Percentiles rank a stretch among this genome's conserved stretches.
Evolutionary conservation across 2,797 vertebrate genomes (phyloP).

Genomic region (Hirundo rustica): DNA sequence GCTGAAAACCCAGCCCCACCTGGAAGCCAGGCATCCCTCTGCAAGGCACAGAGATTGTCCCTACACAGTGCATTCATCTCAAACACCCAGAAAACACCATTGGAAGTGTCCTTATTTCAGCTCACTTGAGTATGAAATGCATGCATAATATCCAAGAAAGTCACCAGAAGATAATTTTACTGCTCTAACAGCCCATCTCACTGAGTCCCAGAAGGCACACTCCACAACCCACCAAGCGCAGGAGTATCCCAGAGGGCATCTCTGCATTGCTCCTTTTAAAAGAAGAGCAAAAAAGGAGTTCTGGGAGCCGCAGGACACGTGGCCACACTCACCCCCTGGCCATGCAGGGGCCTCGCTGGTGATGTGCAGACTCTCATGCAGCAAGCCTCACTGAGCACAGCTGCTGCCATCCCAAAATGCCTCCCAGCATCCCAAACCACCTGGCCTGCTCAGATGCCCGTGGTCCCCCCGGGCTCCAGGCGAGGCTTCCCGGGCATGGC

Average conservation of each 20-base stretch:
- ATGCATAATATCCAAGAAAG: conserved; percentile 3
- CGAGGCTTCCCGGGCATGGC: not conserved
- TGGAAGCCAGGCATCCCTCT: not conserved
- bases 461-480: rapidly evolving
- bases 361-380: not conserved
- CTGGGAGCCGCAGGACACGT: not conserved
- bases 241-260: not conserved
- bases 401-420: not conserved
- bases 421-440: not conserved
- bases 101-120: conserved; percentile 22
- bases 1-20: not conserved
- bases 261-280: not conserved
- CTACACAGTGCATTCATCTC: not conserved
- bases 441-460: not conserved
- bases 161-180: conserved; percentile 39
- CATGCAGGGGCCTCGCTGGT: not conserved
- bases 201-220: conserved; percentile 6
- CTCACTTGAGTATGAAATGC: conserved; percentile 35
- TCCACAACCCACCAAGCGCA: conserved; percentile 14
- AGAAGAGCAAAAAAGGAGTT: not conserved
- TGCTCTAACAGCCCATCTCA: not conserved
- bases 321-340: not conserved
- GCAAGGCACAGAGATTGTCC: not conserved
- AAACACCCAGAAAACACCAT: not conserved
- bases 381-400: not conserved